phyloP scores from a whole-genome alignment of 2,888 invertebrate species.

The Hypselothyrea guttata region DNA sequence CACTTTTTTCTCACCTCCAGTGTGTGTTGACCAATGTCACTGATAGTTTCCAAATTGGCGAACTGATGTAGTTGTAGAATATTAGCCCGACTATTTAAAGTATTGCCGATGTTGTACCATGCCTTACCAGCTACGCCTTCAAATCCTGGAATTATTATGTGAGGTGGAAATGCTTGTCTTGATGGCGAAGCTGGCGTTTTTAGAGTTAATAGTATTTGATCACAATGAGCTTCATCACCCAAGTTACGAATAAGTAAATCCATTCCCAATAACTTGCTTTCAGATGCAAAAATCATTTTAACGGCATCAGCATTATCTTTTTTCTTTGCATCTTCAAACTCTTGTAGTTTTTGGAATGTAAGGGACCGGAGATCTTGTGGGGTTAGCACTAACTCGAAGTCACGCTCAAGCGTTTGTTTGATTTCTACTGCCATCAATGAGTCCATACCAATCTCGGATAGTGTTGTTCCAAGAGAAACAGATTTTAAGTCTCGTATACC shows the following conservation, averaged over 20 bases:
- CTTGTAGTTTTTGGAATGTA: conserved; percentile 85
- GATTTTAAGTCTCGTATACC: conserved; percentile 87
- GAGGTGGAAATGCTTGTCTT: conserved; percentile 62
- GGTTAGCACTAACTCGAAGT: conserved; percentile 92
- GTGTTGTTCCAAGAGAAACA: conserved; percentile 87
- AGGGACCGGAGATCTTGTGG: conserved; percentile 92
- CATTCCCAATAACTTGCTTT: conserved; percentile 82
- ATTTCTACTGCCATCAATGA: conserved; percentile 99
- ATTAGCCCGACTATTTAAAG: conserved; percentile 63
- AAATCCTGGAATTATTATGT: conserved; percentile 86
- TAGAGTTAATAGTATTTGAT: conserved; percentile 84
- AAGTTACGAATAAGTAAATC: conserved; percentile 85
- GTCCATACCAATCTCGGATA: conserved; percentile 97
- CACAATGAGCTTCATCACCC: conserved; percentile 84
- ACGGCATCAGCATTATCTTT: conserved; percentile 69
- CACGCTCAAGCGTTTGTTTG: conserved; percentile 94
- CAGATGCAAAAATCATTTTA: conserved; percentile 78
- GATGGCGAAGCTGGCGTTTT: conserved; percentile 79
- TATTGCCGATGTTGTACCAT: conserved; percentile 79
- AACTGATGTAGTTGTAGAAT: conserved; percentile 79
- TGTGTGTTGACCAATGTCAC: conserved; percentile 68
- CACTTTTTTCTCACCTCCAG: conserved; percentile 63
- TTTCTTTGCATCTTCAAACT: conserved; percentile 71
- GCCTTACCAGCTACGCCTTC: conserved; percentile 85
- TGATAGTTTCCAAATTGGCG: conserved; percentile 60